These are phyloP conservation scores for Accipiter superciliosus DNA, from an alignment of 2,797 vertebrate species.

Conservation along the genomic window DNA sequence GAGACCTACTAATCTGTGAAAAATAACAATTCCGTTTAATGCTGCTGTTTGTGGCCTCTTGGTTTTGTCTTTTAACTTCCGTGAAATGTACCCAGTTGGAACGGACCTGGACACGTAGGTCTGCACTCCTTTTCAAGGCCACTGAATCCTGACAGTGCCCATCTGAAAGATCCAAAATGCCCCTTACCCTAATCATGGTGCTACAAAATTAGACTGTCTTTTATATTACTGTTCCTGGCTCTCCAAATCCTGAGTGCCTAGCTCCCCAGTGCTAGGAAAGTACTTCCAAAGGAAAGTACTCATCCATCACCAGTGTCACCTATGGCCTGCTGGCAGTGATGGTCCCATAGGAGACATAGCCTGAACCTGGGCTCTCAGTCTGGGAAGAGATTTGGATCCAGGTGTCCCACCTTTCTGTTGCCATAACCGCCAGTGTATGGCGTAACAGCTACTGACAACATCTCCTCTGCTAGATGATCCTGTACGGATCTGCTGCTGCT, in stretches of 20 bases:
- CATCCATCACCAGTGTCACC: not conserved
- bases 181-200: not conserved
- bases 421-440: not conserved
- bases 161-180: not conserved
- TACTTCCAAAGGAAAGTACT: not conserved
- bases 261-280: not conserved
- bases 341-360: not conserved
- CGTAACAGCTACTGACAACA: not conserved
- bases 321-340: not conserved
- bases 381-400: not conserved
- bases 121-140: not conserved
- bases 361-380: not conserved
- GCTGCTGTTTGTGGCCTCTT: not conserved
- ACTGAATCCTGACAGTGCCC: not conserved
- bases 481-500: not conserved
- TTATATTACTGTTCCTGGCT: not conserved
- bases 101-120: accelerated
- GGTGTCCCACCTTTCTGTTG: not conserved
- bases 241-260: not conserved
- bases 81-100: not conserved
- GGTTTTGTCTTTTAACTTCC: slow-evolving; percentile 4
- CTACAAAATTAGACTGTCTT: not conserved
- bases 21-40: slow-evolving; percentile 39
- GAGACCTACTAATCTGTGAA: slow-evolving; percentile 49
- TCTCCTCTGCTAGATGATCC: not conserved